These are phyloP conservation scores for Bombus turneri DNA, from an alignment of 1,140 invertebrate genomes.

Conservation along the genomic window DNA sequence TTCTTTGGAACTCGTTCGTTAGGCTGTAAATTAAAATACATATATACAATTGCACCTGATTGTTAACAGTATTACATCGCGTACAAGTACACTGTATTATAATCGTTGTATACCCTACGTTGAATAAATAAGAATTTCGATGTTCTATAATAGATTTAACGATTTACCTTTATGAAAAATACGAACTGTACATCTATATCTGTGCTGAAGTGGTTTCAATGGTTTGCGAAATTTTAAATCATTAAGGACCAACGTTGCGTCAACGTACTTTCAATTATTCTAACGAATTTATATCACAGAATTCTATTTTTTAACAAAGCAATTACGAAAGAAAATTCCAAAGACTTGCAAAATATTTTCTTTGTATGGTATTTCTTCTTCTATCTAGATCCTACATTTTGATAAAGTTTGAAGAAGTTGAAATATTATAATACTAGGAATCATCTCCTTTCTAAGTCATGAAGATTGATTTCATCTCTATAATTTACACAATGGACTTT, in stretches of 20 bases:
- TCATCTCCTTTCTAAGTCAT: too few species aligned
- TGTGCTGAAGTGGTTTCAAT: neutral
- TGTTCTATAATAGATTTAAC: slow-evolving; percentile 8
- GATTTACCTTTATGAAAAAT: neutral
- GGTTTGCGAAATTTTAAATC: neutral
- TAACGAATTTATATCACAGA: neutral
- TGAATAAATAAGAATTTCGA: slow-evolving; percentile 29
- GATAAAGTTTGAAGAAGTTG: too few species aligned
- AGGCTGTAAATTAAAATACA: neutral
- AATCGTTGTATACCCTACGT: slow-evolving; percentile 28
- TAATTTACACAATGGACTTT: too few species aligned
- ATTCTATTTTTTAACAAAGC: neutral
- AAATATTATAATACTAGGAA: too few species aligned
- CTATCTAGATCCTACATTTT: too few species aligned
- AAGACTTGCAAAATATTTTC: neutral
- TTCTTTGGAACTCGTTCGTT: slow-evolving; percentile 34
- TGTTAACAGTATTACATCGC: slow-evolving; percentile 42
- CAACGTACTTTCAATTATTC: neutral
- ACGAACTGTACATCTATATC: neutral
- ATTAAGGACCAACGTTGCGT: neutral
- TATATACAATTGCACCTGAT: slow-evolving; percentile 36
- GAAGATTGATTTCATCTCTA: too few species aligned
- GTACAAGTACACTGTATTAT: slow-evolving; percentile 38
- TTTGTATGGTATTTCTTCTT: too few species aligned
- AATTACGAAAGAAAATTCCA: neutral